Percentiles rank a stretch among this genome's conserved stretches.
phyloP scores from a whole-genome alignment of 2,797 vertebrate genomes.

The Dipus sagitta region DNA sequence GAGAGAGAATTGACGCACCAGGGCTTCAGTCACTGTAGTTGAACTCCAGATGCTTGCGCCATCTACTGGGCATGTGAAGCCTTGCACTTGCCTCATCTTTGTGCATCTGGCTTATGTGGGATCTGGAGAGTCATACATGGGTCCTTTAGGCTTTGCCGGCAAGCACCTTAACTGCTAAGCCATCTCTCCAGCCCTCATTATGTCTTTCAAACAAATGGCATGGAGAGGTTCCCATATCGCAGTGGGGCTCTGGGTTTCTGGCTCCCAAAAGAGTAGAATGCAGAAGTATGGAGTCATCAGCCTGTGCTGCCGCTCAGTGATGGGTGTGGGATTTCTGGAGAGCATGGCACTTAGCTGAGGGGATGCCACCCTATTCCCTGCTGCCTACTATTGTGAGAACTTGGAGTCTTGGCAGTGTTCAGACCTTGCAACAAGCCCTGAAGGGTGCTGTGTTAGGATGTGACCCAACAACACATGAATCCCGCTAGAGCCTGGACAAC shows the following conservation, averaged over 20 bases:
- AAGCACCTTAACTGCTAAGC: too few species aligned
- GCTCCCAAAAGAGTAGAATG: not conserved
- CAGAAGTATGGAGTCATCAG: not conserved
- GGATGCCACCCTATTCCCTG: not conserved
- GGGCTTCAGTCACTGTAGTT: too few species aligned
- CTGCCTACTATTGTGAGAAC: not conserved
- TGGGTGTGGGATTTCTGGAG: not conserved
- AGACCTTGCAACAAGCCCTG: not conserved
- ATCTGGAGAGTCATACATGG: too few species aligned
- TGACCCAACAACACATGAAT: not conserved
- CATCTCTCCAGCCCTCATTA: not conserved
- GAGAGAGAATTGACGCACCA: too few species aligned
- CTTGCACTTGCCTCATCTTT: too few species aligned
- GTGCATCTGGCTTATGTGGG: too few species aligned
- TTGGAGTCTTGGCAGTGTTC: not conserved
- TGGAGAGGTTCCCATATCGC: not conserved
- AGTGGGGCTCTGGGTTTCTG: not conserved
- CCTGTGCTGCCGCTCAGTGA: not conserved
- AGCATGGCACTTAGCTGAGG: not conserved
- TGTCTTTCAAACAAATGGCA: conserved; percentile 46
- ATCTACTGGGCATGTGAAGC: too few species aligned
- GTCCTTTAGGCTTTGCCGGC: too few species aligned
- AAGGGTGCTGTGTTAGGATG: not conserved
- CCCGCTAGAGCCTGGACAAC: not conserved
- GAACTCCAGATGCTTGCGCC: too few species aligned